A percentile compares a stretch with the other conserved stretches of the same genome.
Evolutionary conservation across 2,888 invertebrate species (phyloP).

Genomic region (Caenorhabditis plicata): DNA sequence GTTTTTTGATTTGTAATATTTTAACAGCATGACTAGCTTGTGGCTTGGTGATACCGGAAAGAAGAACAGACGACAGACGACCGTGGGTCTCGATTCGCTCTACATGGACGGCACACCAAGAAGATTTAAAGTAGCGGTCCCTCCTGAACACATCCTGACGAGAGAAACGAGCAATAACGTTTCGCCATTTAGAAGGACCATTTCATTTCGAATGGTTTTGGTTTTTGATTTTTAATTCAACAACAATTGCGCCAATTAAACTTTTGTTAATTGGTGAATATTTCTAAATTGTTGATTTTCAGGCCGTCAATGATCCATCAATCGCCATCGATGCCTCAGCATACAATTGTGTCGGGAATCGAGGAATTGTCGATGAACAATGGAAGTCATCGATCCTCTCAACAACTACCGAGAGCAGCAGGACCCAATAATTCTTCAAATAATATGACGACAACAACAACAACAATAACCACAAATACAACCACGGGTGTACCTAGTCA

Average conservation of each 20-base stretch:
- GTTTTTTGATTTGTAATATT: too few species aligned
- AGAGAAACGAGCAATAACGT: constrained; percentile 1
- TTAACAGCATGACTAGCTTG: too few species aligned
- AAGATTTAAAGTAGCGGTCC: too few species aligned
- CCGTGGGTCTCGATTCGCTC: too few species aligned
- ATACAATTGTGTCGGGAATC: constrained; percentile 53
- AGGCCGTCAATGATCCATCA: constrained; percentile 59
- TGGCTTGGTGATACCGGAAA: too few species aligned
- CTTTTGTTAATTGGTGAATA: neutral
- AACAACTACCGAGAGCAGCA: constrained; percentile 62
- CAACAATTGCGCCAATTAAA: neutral
- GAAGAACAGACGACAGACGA: too few species aligned
- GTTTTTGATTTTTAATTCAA: neutral
- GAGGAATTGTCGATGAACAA: constrained; percentile 31
- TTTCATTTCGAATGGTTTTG: constrained; percentile 49
- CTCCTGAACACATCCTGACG: too few species aligned
- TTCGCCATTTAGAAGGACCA: constrained; percentile 41
- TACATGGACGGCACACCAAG: too few species aligned
- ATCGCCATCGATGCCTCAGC: constrained; percentile 64
- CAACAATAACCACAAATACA: constrained; percentile 24
- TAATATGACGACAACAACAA: constrained; percentile 3
- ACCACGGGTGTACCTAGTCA: constrained; percentile 38
- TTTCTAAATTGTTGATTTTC: constrained; percentile 5
- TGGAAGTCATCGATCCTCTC: constrained; percentile 24
- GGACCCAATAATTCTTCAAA: constrained; percentile 54